These are phyloP conservation scores for Albula glossodonta DNA, from an alignment of 2,113 vertebrate species.

Conservation along the genomic window DNA sequence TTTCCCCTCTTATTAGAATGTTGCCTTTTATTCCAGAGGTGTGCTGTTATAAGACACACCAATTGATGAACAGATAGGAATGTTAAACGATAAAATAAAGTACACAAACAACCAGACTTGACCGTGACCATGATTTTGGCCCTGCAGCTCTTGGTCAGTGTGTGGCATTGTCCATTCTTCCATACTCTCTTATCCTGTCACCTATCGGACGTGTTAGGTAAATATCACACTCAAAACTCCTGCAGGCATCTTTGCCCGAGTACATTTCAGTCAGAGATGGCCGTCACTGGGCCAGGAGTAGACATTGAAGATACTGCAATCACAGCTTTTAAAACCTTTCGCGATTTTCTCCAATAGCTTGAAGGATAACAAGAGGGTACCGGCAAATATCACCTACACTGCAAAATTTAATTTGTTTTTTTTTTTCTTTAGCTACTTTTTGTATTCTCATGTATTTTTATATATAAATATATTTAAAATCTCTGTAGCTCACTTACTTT, in stretches of 20 bases:
- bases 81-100: conserved; percentile 22
- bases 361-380: conserved; percentile 37
- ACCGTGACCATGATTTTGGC: conserved; percentile 32
- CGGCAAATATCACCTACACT: conserved; percentile 22
- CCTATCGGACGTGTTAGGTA: neutral
- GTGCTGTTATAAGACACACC: conserved; percentile 65
- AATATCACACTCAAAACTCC: conserved; percentile 41
- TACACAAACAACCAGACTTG: conserved; percentile 49
- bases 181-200: neutral
- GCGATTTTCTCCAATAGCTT: conserved; percentile 36
- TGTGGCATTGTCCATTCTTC: conserved; percentile 50
- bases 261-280: conserved; percentile 24
- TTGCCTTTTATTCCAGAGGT: conserved; percentile 39
- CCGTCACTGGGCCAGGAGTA: conserved; percentile 63
- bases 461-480: conserved; percentile 38
- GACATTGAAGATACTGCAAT: conserved; percentile 37
- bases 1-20: conserved; percentile 19
- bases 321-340: conserved; percentile 46
- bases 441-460: conserved; percentile 37
- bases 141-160: conserved; percentile 50
- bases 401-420: conserved; percentile 12
- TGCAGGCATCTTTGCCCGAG: conserved; percentile 39
- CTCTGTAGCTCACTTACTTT: conserved; percentile 33
- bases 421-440: conserved; percentile 21
- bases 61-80: conserved; percentile 39